Evolutionary conservation across 2,888 invertebrate genomes (phyloP), one percentile per base, ranked within the genome.

Genomic region (Macroteleia sp.): DNA sequence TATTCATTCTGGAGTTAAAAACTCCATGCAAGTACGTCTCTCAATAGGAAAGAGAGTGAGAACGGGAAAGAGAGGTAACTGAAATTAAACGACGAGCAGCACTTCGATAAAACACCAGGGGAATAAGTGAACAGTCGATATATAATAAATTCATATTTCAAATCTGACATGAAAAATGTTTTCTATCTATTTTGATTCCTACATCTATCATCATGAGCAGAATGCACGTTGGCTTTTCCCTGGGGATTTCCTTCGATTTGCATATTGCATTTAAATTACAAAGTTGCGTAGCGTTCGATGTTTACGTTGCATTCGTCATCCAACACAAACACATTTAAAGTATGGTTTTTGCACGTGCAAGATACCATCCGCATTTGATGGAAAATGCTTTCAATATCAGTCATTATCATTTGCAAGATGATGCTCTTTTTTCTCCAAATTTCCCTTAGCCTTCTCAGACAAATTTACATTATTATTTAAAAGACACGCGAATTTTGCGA

Each of bases 181-280:
- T 71, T 71, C 75, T 67, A 75, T 75, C 70, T 67, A 71, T 70
- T 76, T 79, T 79, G 71, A 76, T 76, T 79, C 52, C 75, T 46
- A 41, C 75, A 67, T 79, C 70, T 71, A 76, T 75, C 75, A 74
- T 76, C 79, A 79, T 74, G 61, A 79, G 71, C 62, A 57, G 34
- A 73, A 79, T 79, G 52, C 75, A 57, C 62, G 62, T 44, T 67
- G 57, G 50, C 61, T 75, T 75, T 67, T 56, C 79, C 75, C 75
- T 50, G 46, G 79, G 67, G 71, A 76, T 79, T 76, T 75, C 36
- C 71, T 67, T 67, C 79, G 75, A 79, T 79, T 75, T 79, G 71
- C 79, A 79, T 79, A 76, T 79, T 79, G 67, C 75, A 79, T 79
- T 75, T 79, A 75, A 79, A 79, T 76, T 76, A 79, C 79, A 76